Evolutionary conservation across 2,888 invertebrate species (phyloP).

Genomic region (Heliconius ethilla): DNA sequence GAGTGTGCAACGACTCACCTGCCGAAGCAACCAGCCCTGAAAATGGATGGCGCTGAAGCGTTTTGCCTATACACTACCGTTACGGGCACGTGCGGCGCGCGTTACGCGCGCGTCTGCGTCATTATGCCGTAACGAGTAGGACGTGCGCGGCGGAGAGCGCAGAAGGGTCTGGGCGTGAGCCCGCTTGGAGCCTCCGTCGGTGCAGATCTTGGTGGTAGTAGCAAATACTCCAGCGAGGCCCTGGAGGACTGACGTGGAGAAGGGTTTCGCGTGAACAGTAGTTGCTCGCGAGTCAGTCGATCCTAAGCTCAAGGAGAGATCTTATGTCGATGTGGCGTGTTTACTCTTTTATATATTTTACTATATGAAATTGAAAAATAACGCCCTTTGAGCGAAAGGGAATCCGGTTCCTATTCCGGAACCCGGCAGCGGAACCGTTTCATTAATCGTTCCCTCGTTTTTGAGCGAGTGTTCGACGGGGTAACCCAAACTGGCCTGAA

Average conservation of each 20-base stretch:
- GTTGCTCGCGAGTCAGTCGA: too few relatives aligned
- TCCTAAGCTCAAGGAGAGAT: too few relatives aligned
- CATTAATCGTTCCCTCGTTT: constrained; percentile 63
- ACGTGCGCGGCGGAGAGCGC: constrained; percentile 73
- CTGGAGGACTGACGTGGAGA: too few relatives aligned
- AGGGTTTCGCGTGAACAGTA: too few relatives aligned
- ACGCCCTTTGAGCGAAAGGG: too few relatives aligned
- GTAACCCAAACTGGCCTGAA: constrained; percentile 74
- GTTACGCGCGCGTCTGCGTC: constrained; percentile 47
- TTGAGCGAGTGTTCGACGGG: constrained; percentile 12
- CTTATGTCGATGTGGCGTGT: too few relatives aligned
- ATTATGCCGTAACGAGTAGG: constrained; percentile 84
- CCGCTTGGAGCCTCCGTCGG: constrained; percentile 78
- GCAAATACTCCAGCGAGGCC: too few relatives aligned
- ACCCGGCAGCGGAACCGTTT: constrained; percentile 61
- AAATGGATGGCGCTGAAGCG: constrained; percentile 85
- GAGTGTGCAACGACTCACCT: constrained; percentile 83
- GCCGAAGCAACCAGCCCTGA: constrained; percentile 85
- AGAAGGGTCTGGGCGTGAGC: constrained; percentile 82
- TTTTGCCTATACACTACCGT: constrained; percentile 76
- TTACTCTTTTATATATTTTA: too few relatives aligned
- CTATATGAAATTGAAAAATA: too few relatives aligned
- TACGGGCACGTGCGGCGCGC: constrained; percentile 60
- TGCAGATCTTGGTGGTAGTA: constrained; percentile 86
- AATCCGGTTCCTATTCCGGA: constrained; percentile 60